Conservation (phyloP, 2,888 invertebrate species). For the Aspidapion aeneum region DNA sequence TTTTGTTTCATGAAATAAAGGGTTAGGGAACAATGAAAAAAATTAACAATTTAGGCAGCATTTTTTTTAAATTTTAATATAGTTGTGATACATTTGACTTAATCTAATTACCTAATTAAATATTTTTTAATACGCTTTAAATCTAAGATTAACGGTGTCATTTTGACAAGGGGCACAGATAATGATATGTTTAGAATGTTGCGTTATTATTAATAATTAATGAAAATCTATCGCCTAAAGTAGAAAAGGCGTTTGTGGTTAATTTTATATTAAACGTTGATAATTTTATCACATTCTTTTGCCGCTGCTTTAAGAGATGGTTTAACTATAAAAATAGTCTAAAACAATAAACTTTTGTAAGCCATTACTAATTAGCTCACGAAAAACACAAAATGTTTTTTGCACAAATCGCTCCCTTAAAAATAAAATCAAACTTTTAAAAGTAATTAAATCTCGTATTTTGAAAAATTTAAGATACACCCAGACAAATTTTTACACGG, state of each 20-base stretch:
- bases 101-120: slow-evolving; percentile 40
- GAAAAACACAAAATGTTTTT: too few species aligned
- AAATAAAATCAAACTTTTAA: too few species aligned
- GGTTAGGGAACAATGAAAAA: too few species aligned
- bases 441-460: too few species aligned
- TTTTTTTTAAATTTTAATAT: background rate
- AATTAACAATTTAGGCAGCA: too few species aligned
- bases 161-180: slow-evolving; percentile 73
- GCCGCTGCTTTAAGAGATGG: slow-evolving; percentile 28
- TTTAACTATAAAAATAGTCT: too few species aligned
- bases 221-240: slow-evolving; percentile 52
- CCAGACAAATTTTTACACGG: too few species aligned
- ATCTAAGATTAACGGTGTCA: slow-evolving; percentile 52
- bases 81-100: background rate
- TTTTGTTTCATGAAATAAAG: too few species aligned
- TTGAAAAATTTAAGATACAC: too few species aligned
- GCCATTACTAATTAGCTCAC: too few species aligned
- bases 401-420: too few species aligned
- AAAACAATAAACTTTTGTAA: too few species aligned
- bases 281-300: slow-evolving; percentile 46
- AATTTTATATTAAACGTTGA: slow-evolving; percentile 47
- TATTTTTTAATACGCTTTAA: slow-evolving; percentile 44
- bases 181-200: slow-evolving; percentile 77
- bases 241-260: slow-evolving; percentile 55
- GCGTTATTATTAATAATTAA: slow-evolving; percentile 52